A percentile compares a stretch with the other conserved stretches of the same genome.
Conservation (phyloP, 2,888 invertebrate genomes). For the Tuta absoluta region DNA sequence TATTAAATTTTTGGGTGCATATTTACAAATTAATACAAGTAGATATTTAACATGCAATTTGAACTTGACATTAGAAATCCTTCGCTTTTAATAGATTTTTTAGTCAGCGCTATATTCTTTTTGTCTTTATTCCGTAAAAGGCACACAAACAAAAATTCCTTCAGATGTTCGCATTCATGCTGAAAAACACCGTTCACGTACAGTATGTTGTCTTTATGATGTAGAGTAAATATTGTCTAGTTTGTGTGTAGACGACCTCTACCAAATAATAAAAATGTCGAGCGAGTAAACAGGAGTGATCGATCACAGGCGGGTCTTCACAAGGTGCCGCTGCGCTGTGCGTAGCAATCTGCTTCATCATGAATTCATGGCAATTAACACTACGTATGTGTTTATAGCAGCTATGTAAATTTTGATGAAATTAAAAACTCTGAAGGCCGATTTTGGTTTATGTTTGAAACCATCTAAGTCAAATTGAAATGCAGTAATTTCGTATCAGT, state of each 20-base stretch:
- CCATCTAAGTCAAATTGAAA: slow-evolving; percentile 12
- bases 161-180: slow-evolving; percentile 21
- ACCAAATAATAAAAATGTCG: slow-evolving; percentile 68
- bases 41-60: slow-evolving; percentile 4
- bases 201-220: background rate
- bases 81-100: background rate
- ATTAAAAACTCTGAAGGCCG: slow-evolving; percentile 17
- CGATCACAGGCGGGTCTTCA: slow-evolving; percentile 44
- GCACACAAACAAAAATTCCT: slow-evolving; percentile 14
- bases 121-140: background rate
- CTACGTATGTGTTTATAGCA: background rate
- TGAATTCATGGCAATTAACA: background rate
- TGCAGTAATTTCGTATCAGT: slow-evolving; percentile 4
- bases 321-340: background rate
- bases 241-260: slow-evolving; percentile 42
- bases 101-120: background rate
- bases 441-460: background rate
- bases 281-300: slow-evolving; percentile 63
- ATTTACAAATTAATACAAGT: background rate
- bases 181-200: background rate
- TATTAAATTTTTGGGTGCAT: background rate
- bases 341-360: background rate
- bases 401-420: background rate
- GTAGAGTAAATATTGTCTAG: slow-evolving; percentile 48
- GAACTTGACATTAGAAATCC: background rate